A percentile compares a stretch with the other conserved stretches of the same genome.
Conservation (phyloP, 2,888 invertebrate species). For the Torymus tubicola region DNA sequence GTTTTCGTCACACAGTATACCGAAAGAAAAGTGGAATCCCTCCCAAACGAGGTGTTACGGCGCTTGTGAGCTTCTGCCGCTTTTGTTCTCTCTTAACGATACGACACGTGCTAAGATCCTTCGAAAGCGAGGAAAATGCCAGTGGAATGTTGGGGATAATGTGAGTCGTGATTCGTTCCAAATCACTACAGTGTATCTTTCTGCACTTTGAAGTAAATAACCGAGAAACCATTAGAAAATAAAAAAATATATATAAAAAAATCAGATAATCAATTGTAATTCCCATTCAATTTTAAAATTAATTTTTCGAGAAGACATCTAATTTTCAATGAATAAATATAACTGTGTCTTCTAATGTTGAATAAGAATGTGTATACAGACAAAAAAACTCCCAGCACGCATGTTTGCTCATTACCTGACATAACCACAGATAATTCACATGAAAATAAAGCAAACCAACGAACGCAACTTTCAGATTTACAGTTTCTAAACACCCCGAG, state of each 20-base stretch:
- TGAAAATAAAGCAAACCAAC: not conserved
- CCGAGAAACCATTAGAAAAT: not conserved
- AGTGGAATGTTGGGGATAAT: slow-evolving; percentile 13
- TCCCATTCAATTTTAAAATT: too few relatives aligned
- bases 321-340: too few relatives aligned
- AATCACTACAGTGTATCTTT: not conserved
- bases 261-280: too few relatives aligned
- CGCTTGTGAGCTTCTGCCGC: slow-evolving; percentile 14
- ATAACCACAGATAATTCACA: too few relatives aligned
- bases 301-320: too few relatives aligned
- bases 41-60: slow-evolving; percentile 14
- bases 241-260: too few relatives aligned
- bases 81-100: slow-evolving; percentile 10
- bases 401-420: too few relatives aligned
- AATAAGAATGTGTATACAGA: too few relatives aligned
- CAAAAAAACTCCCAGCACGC: too few relatives aligned
- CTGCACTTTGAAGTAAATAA: not conserved
- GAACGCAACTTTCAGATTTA: not conserved
- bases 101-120: not conserved
- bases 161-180: not conserved
- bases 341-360: too few relatives aligned
- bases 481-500: not conserved
- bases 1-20: slow-evolving; percentile 13
- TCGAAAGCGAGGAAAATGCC: slow-evolving; percentile 20
- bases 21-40: not conserved